phyloP scores from a whole-genome alignment of 2,888 invertebrate genomes.

The Eilema caniola region DNA sequence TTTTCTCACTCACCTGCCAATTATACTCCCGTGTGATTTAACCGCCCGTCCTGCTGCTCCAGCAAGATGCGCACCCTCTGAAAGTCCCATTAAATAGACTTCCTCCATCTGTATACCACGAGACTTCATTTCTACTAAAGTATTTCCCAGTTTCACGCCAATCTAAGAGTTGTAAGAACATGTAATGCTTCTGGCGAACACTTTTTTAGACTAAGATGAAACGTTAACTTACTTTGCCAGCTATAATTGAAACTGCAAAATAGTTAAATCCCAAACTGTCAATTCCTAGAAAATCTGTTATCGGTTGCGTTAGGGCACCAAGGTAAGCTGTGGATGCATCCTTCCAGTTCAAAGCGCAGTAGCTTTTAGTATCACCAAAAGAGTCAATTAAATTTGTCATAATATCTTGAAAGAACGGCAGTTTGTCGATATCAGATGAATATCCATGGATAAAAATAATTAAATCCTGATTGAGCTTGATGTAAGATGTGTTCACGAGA shows the following conservation, averaged over 20 bases:
- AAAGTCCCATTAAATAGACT: slow-evolving; percentile 1
- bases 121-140: background rate
- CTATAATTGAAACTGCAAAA: slow-evolving; percentile 8
- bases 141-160: background rate
- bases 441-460: slow-evolving; percentile 6
- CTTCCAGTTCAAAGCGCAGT: slow-evolving; percentile 9
- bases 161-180: background rate
- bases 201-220: background rate
- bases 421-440: background rate
- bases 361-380: background rate
- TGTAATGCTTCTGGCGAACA: too few species aligned
- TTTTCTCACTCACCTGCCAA: background rate
- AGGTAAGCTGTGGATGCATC: background rate
- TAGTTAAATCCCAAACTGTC: background rate
- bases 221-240: background rate
- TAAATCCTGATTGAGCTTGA: background rate
- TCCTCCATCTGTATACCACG: background rate
- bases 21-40: background rate
- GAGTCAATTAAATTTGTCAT: background rate
- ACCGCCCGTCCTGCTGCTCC: slow-evolving; percentile 11
- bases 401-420: background rate
- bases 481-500: background rate
- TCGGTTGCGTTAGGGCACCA: background rate
- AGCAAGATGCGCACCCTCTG: slow-evolving; percentile 11
- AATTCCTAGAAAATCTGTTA: background rate